Evolutionary conservation across 2,888 invertebrate genomes (phyloP).

Genomic region (Cryptus viduatorius): DNA sequence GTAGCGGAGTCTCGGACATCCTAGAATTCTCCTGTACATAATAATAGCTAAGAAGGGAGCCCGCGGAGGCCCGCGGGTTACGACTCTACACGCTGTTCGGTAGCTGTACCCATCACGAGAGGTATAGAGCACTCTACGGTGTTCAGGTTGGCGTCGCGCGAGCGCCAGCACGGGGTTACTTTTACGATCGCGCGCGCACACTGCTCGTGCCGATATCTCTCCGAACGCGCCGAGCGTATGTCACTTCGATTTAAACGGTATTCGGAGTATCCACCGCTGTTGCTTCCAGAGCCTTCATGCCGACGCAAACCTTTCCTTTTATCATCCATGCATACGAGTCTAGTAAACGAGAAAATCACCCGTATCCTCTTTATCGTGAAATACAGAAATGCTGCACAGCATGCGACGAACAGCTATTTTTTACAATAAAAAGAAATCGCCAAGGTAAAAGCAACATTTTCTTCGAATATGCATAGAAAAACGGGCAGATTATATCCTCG

Average conservation of each 20-base stretch:
- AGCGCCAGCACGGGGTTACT: conserved; percentile 47
- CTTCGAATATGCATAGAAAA: too few species aligned
- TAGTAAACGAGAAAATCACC: not conserved
- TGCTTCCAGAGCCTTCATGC: not conserved
- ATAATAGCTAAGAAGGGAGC: conserved; percentile 77
- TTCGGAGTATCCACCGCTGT: conserved; percentile 62
- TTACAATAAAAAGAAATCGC: too few species aligned
- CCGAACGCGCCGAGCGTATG: conserved; percentile 50
- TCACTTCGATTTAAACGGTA: conserved; percentile 67
- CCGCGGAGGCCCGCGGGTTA: conserved; percentile 66
- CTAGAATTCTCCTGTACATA: conserved; percentile 72
- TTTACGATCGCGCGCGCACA: conserved; percentile 52
- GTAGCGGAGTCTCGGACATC: conserved; percentile 53
- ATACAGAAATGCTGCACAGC: conserved; percentile 3
- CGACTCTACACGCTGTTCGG: conserved; percentile 68
- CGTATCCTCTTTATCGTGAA: not conserved
- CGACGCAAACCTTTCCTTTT: not conserved
- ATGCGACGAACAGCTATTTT: not conserved
- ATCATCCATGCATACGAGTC: not conserved
- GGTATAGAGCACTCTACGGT: conserved; percentile 10
- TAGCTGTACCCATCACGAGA: conserved; percentile 33
- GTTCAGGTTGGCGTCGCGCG: conserved; percentile 1
- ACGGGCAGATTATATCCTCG: too few species aligned
- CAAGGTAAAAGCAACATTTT: too few species aligned
- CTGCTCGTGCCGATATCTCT: not conserved